Evolutionary conservation across 2,797 vertebrate species (phyloP).

Genomic region (Chiloscyllium punctatum): DNA sequence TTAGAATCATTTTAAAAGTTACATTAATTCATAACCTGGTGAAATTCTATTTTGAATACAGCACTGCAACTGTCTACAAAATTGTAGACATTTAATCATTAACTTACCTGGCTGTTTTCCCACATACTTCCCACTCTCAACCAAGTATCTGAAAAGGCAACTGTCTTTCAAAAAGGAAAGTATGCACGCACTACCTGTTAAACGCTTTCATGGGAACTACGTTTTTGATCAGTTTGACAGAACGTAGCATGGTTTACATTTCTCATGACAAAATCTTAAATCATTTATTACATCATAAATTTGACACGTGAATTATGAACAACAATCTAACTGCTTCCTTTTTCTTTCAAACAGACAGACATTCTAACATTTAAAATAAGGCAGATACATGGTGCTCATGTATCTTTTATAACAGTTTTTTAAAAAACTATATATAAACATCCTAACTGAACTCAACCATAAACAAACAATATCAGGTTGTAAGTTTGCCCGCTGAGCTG

Average conservation of each 20-base stretch:
- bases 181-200: neutral
- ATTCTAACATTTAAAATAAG: neutral
- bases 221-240: neutral
- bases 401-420: neutral
- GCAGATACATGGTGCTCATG: neutral
- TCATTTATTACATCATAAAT: neutral
- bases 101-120: neutral
- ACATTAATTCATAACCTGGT: neutral
- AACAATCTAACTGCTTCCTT: neutral
- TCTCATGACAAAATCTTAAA: neutral
- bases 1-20: neutral
- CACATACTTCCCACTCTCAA: too few relatives aligned
- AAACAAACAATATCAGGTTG: too few relatives aligned
- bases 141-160: neutral
- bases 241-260: neutral
- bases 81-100: neutral
- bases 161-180: slow-evolving; percentile 9
- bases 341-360: neutral
- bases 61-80: neutral
- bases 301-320: neutral
- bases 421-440: neutral
- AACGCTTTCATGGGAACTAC: neutral
- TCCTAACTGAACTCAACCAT: neutral
- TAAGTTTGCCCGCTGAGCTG: too few relatives aligned
- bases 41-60: neutral